A percentile compares a stretch with the other conserved stretches of the same genome.
These are phyloP conservation scores for Equus quagga DNA, from an alignment of 2,113 vertebrate genomes.

Conservation along the genomic window DNA sequence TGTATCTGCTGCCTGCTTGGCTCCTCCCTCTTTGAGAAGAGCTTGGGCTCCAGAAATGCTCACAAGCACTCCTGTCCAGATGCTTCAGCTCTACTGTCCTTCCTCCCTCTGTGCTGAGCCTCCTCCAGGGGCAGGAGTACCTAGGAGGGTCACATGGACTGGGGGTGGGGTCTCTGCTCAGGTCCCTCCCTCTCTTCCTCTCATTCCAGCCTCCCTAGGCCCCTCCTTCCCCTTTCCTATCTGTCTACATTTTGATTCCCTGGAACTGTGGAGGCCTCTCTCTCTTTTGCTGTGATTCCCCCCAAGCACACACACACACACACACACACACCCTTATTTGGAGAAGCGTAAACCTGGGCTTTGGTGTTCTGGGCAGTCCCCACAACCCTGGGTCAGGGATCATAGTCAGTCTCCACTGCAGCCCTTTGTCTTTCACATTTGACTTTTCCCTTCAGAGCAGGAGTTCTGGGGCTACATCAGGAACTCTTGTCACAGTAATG, in stretches of 20 bases:
- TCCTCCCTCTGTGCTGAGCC: neutral
- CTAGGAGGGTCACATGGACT: too few species aligned
- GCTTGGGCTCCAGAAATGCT: rapidly evolving
- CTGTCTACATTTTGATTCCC: too few species aligned
- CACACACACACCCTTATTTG: neutral
- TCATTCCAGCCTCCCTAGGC: too few species aligned
- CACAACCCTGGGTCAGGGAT: neutral
- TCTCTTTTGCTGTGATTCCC: too few species aligned
- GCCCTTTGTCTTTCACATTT: too few species aligned
- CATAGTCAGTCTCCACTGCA: rapidly evolving
- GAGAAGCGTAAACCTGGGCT: neutral
- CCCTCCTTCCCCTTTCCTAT: too few species aligned
- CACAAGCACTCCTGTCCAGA: rapidly evolving
- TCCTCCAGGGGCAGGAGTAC: too few species aligned
- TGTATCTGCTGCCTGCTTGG: neutral
- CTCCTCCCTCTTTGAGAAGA: neutral
- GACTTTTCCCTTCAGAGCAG: neutral
- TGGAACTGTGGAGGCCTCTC: too few species aligned
- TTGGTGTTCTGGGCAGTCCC: rapidly evolving
- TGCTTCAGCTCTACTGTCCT: neutral
- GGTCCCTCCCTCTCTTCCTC: too few species aligned
- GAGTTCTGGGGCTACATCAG: rapidly evolving
- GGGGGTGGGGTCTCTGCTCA: too few species aligned
- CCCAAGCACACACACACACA: too few species aligned
- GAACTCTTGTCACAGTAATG: neutral